Evolutionary conservation across 2,113 vertebrate genomes (phyloP), one percentile per base, ranked within the genome.

Genomic region (Heterotilapia buettikoferi): DNA sequence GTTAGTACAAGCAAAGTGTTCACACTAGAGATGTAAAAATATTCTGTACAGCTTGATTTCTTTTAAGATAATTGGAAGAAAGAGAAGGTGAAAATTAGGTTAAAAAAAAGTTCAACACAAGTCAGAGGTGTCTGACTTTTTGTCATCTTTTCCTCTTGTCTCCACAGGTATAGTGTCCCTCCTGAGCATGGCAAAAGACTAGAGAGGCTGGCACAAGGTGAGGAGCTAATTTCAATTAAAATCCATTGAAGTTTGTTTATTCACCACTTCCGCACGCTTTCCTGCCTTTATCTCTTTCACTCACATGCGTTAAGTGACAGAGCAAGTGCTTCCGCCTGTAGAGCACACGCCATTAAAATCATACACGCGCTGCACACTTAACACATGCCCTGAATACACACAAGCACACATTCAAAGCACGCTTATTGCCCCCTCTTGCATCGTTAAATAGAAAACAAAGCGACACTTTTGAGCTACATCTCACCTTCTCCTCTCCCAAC

Each of bases 141-240:
- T 78, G 24, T 33, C 14, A n/a, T 12, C 11, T 21, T 61, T 53
- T 92, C 16, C 61, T 10, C 26, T 66, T 92, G 89, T 93, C 45
- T 89, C 11, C 38, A 9, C 86, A 99, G 99, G 99, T 99, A 99
- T 1, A 95, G 97, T 13, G 95, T 99, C 9, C 98, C 99, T 2
- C 99, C 99, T 0, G 99, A 99, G 45, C 99, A 99, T 0, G 99
- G 99, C 90, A 99, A 99, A 94, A 96, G 99, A 47, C 94, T 99
- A 91, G 99, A 99, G 88, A 97, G 98, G 73, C 96, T 99, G 93
- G 99, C 99, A 0, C 98, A 99, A 96, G 99, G 99, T 99, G 93
- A 96, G 95, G 47, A 18, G 31, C 40, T 6, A 19, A 31, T 82
- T 78, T 83, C 1, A 56, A 5, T 54, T 80, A 9, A 78, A 73